Conservation (phyloP, 2,113 vertebrate species). For the Zosterops pallidus region DNA sequence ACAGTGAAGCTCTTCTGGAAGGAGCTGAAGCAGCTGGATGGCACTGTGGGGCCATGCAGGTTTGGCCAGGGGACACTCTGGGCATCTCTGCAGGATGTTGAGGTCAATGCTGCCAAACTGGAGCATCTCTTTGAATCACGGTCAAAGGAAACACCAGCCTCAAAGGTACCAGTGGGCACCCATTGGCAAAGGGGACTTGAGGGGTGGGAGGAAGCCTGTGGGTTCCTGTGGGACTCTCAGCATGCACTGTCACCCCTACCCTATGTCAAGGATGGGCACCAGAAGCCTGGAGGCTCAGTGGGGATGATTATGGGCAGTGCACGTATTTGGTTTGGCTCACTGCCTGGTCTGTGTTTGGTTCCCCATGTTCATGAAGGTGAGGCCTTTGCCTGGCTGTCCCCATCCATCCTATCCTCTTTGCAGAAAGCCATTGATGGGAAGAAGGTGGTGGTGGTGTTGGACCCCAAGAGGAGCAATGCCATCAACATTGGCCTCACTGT, state of each 20-base stretch:
- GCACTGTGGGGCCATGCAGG: conserved; percentile 61
- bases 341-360: not conserved
- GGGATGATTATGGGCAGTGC: not conserved
- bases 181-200: not conserved
- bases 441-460: conserved; percentile 84
- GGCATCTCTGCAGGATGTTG: conserved; percentile 87
- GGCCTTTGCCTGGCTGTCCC: not conserved
- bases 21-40: conserved; percentile 84
- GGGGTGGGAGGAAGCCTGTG: not conserved
- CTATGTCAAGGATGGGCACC: not conserved
- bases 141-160: conserved; percentile 83
- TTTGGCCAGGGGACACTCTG: conserved; percentile 88
- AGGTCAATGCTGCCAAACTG: conserved; percentile 82
- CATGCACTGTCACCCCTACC: not conserved
- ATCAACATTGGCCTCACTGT: conserved; percentile 97
- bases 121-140: conserved; percentile 95
- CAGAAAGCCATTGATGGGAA: conserved; percentile 87
- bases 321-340: not conserved
- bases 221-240: not conserved
- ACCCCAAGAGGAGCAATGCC: conserved; percentile 92
- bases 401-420: not conserved
- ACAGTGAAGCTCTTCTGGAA: conserved; percentile 97
- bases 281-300: not conserved
- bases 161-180: conserved; percentile 80
- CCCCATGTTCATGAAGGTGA: fast-evolving